Evolutionary conservation across 2,797 vertebrate genomes (phyloP), one percentile per base, ranked within the genome.

Genomic region (Dryobates pubescens): DNA sequence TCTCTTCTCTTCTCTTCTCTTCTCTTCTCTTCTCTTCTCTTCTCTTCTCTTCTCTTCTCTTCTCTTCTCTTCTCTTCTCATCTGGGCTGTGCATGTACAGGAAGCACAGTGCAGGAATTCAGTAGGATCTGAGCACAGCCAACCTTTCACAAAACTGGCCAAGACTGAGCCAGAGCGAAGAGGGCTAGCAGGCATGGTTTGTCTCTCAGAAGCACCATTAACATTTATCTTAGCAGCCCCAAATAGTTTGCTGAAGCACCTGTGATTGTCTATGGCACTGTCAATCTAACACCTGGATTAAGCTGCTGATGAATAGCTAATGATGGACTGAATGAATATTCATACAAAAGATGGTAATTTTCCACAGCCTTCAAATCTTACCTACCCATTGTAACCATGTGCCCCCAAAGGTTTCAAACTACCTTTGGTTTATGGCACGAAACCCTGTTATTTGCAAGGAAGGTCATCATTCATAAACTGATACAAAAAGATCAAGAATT

Each of bases 11-110:
- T 34, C 36, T 38, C 5, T 11, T 38, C 36, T 38, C 5, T 11
- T 38, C 36, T 38, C 5, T 11, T 38, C 38, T 13, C 4, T 13
- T 13, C 38, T 13, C 4, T 13, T 38, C 38, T 38, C 4, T 13
- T 38, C 38, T 38, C 10, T 13, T 38, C 38, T 38, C 10, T 13
- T 38, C 38, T 38, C 9, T 36, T 9, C 36, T 9, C 9, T 36
- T 36, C 36, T 9, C 9, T 36, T 36, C 36, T 12, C 10, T 13
- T 38, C 38, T 13, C 12, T 13, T 38, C 38, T 13, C 12, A 29
- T 17, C 19, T 41, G 59, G 74, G 77, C 30, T 36, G 17, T 27
- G 64, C 0, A 1, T 2, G 3, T 29, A 41, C 3, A 71, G 3
- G 3, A 82, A 68, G 22, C 15, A n/a, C 0, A 3, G 62, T 17